Percentiles rank a stretch among this genome's conserved stretches.
Conservation (phyloP, 2,797 vertebrate species). For the Phataginus tricuspis region DNA sequence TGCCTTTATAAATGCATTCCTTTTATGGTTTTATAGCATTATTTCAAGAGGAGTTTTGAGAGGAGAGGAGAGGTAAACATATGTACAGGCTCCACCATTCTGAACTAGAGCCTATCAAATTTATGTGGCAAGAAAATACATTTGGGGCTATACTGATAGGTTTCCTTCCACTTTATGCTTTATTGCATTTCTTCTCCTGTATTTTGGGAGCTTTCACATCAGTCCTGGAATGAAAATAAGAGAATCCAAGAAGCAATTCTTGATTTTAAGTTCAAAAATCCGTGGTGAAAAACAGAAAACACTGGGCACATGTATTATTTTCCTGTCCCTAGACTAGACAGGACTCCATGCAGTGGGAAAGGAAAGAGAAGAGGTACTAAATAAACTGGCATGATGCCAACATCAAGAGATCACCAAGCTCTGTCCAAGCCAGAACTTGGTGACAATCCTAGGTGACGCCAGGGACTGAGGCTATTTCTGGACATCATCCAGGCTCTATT, state of each 20-base stretch:
- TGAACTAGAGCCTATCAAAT: conserved; percentile 38
- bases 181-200: not conserved
- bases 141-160: not conserved
- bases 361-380: not conserved
- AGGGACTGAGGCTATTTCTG: not conserved
- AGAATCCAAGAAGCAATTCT: not conserved
- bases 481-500: not conserved
- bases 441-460: too few relatives aligned
- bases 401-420: not conserved
- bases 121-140: conserved; percentile 48
- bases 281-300: not conserved
- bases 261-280: not conserved
- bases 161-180: not conserved
- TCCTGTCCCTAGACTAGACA: not conserved
- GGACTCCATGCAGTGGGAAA: not conserved
- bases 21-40: conserved; percentile 28
- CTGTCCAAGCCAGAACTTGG: not conserved
- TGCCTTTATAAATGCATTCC: not conserved
- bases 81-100: not conserved
- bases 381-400: not conserved
- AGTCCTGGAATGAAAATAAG: not conserved
- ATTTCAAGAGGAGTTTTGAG: conserved; percentile 51
- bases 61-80: conserved; percentile 14
- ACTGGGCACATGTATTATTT: not conserved
- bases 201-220: conserved; percentile 25